Evolutionary conservation across 2,888 invertebrate genomes (phyloP), one percentile per base, ranked within the genome.

Genomic region (Phaonia tiefii): DNA sequence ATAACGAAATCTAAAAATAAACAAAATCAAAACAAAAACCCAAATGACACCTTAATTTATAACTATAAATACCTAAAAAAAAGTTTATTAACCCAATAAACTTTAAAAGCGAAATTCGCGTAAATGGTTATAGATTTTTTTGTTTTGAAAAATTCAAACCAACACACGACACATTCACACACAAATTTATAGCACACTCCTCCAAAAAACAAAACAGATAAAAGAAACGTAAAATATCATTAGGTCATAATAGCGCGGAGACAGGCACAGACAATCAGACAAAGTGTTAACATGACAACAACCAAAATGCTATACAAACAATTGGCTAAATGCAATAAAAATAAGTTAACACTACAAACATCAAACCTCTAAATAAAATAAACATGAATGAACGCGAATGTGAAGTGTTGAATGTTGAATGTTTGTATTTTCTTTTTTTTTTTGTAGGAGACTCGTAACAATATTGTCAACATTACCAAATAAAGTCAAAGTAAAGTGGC

Each of bases 31-130:
- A 5, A 49, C n/a, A 1, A 49, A 71, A 63, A 37, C 22, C 20
- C 37, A 74, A 77, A 71, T 71, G 80, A 67, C 74, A 71, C 54
- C 37, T 74, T 71, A 22, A 74, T 66, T 76, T 74, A 65, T 63
- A 42, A 51, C 31, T 42, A 31, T 42, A 39, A 69, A 67, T 67
- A 67, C 17, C 31, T 10, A 25, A 31, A 60, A 60, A 66, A 37
- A 22, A 26, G 70, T 66, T 66, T 56, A 60, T 58, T 67, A 77
- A 72, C 69, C 69, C 42, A 69, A 77, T 67, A 44, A 65, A 66
- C 63, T 71, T 69, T 31, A 63, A 60, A 69, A 58, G n/a, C 7
- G 22, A 22, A 46, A 20, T 56, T 25, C 42, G 63, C 39, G 63
- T 63, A 20, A 31, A n/a, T 26, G n/a, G n/a, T n/a, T n/a, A n/a